A percentile compares a stretch with the other conserved stretches of the same genome.
Evolutionary conservation across 1,140 invertebrate genomes (phyloP).

Genomic region (Drosophila littoralis): DNA sequence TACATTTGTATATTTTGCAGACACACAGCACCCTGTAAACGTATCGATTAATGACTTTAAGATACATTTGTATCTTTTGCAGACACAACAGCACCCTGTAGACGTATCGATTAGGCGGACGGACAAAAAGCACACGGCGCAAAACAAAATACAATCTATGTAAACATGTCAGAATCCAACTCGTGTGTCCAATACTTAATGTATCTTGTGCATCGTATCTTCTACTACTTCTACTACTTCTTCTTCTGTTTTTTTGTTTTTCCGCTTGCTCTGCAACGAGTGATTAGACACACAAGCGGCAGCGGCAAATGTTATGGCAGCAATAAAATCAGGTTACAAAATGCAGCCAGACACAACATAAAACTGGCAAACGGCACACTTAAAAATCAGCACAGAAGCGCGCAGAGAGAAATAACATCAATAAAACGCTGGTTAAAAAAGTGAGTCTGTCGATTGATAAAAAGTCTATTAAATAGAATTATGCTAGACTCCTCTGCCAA

Average conservation of each 20-base stretch:
- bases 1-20: neutral
- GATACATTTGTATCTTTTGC: neutral
- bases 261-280: slow-evolving; percentile 43
- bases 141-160: slow-evolving; percentile 55
- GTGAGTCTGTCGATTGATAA: slow-evolving; percentile 76
- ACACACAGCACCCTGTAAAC: slow-evolving; percentile 59
- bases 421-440: slow-evolving; percentile 44
- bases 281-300: slow-evolving; percentile 70
- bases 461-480: slow-evolving; percentile 71
- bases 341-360: slow-evolving; percentile 72
- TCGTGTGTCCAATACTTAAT: slow-evolving; percentile 74
- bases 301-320: slow-evolving; percentile 74
- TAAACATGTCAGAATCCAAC: slow-evolving; percentile 69
- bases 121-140: slow-evolving; percentile 29
- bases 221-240: neutral
- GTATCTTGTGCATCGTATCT: slow-evolving; percentile 66
- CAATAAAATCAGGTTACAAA: slow-evolving; percentile 80
- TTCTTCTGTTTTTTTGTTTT: slow-evolving; percentile 1
- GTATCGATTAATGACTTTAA: slow-evolving; percentile 52
- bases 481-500: slow-evolving; percentile 13
- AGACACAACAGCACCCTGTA: slow-evolving; percentile 59
- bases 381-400: slow-evolving; percentile 52
- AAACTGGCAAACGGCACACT: slow-evolving; percentile 68
- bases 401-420: slow-evolving; percentile 30
- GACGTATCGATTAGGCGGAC: slow-evolving; percentile 64